These are phyloP conservation scores for Mycalesis mineus DNA, from an alignment of 2,888 invertebrate genomes.

Conservation along the genomic window DNA sequence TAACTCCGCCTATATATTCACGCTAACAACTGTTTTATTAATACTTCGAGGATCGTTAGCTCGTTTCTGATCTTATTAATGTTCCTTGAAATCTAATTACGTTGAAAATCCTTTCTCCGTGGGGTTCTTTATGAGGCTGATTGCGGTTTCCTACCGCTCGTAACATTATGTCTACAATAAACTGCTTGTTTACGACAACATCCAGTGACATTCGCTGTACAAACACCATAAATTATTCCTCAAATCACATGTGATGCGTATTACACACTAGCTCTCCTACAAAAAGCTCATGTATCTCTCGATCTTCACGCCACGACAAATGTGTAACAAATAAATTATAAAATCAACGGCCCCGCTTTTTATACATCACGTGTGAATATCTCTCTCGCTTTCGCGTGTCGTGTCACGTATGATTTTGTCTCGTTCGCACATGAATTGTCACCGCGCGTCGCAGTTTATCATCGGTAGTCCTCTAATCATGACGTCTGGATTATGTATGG, in stretches of 20 bases:
- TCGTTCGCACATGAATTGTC: conserved; percentile 54
- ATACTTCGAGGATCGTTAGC: conserved; percentile 21
- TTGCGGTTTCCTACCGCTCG: conserved; percentile 43
- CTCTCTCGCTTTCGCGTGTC: conserved; percentile 43
- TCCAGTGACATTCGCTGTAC: conserved; percentile 61
- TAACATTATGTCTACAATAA: conserved; percentile 40
- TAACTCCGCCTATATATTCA: conserved; percentile 15
- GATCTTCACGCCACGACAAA: conserved; percentile 78
- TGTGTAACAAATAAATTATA: conserved; percentile 79
- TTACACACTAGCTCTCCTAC: conserved; percentile 62
- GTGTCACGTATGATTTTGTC: conserved; percentile 40
- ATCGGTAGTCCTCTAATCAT: conserved; percentile 62
- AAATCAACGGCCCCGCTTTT: conserved; percentile 74
- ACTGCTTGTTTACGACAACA: conserved; percentile 58
- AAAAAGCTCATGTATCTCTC: conserved; percentile 75
- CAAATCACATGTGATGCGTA: conserved; percentile 75
- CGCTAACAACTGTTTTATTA: conserved; percentile 22
- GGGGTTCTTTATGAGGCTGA: conserved; percentile 35
- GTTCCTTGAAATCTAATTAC: conserved; percentile 30
- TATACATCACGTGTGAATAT: conserved; percentile 56
- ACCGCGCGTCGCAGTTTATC: conserved; percentile 62
- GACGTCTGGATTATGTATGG: conserved; percentile 62
- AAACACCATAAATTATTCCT: conserved; percentile 74
- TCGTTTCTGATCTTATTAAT: conserved; percentile 29
- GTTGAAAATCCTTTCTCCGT: conserved; percentile 30